Base-by-base conservation (phyloP, 2,113 vertebrate species). In the Connochaetes taurinus region DNA sequence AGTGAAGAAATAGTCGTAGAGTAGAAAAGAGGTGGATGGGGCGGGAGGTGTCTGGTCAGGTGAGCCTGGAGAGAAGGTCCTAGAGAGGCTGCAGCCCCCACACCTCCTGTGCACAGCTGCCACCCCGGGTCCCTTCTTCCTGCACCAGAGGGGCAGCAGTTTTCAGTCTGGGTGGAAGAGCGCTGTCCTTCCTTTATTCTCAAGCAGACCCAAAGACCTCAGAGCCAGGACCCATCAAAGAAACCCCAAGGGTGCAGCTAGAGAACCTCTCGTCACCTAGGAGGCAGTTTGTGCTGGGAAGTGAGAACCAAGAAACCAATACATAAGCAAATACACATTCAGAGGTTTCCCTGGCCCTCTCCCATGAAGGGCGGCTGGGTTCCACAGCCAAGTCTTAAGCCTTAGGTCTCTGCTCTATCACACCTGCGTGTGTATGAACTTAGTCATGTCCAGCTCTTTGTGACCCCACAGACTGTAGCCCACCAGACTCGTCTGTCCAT, bases 81-180 rank as follows among this genome's bases (percentile, higher is more conserved):
- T 1, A 0, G 64, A 14, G 19, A 0, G 3, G 16, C 25, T 2
- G 4, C 52, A 6, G 71, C 36, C 14, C 29, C 0, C 1, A 43
- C 40, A 40, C 40, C 40, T n/a, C 40, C 40, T 5, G 9, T 9
- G 27, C 31, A 4, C 27, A 57, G 4, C 29, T 14, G 16, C n/a
- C 33, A 27, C 25, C 2, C 45, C 29, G 36, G 23, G 17, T 45
- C 11, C 29, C 81, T 80, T 45, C 19, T 10, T 3, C 12, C 36
- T 14, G 3, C 1, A 6, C 17, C 29, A 1, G 5, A 60, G 29
- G 7, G 36, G 2, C 27, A 14, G 19, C 29, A 2, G 3, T 21
- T 57, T 81, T 47, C 60, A 15, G 0, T 62, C 17, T 25, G 6
- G 4, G 3, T 31, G 16, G 19, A 19, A 12, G 10, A 92, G 6